phyloP scores from a whole-genome alignment of 2,113 vertebrate genomes.

The Asarcornis scutulata region DNA sequence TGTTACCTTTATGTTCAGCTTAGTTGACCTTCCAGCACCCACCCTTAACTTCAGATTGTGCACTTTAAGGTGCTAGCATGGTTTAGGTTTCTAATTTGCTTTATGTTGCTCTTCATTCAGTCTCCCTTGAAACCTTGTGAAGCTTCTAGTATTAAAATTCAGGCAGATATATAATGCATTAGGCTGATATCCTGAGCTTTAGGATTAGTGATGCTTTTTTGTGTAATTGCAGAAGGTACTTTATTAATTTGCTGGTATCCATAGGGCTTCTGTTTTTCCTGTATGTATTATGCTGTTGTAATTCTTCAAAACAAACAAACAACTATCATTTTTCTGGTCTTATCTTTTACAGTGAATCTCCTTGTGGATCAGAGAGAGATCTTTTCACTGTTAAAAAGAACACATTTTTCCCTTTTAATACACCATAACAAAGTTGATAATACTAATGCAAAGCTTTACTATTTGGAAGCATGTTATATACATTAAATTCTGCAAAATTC shows the following conservation, averaged over 20 bases:
- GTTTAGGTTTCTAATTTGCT: background rate
- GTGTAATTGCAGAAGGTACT: background rate
- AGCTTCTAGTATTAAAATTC: background rate
- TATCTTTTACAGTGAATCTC: constrained; percentile 17
- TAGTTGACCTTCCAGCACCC: background rate
- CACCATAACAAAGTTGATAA: constrained; percentile 12
- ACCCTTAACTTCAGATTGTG: background rate
- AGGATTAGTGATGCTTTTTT: background rate
- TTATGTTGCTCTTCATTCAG: constrained; percentile 5
- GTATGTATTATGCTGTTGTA: background rate
- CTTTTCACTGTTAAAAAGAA: background rate
- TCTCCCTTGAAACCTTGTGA: background rate
- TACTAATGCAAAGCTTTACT: background rate
- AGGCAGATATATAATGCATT: background rate
- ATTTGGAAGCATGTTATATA: constrained; percentile 8
- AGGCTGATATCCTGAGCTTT: background rate
- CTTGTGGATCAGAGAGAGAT: background rate
- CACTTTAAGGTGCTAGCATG: background rate
- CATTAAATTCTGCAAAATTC: constrained; percentile 45
- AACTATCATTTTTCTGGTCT: background rate
- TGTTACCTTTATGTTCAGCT: background rate
- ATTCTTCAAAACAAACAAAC: constrained; percentile 26
- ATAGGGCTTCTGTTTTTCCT: background rate
- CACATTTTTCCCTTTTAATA: background rate
- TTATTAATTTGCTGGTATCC: background rate